Evolutionary conservation across 2,797 vertebrate species (phyloP).

Genomic region (Poecilia velifera): DNA sequence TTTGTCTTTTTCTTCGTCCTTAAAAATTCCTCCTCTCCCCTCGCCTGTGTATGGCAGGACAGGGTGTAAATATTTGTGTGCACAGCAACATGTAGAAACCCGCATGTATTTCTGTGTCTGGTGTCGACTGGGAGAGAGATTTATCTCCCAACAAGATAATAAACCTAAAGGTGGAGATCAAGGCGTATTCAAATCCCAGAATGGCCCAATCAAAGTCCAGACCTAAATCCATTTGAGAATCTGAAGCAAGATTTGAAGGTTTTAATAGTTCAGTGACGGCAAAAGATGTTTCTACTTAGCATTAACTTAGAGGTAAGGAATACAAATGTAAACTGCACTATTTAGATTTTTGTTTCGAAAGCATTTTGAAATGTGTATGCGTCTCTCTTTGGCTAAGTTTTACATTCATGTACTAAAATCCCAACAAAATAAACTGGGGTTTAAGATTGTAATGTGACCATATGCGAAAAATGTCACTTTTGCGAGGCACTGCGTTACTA

Average conservation of each 20-base stretch:
- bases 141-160: not conserved
- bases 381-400: not conserved
- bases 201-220: not conserved
- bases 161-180: not conserved
- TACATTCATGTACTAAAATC: not conserved
- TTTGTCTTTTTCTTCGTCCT: conserved; percentile 19
- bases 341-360: not conserved
- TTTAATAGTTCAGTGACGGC: not conserved
- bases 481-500: not conserved
- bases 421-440: not conserved
- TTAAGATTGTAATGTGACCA: not conserved
- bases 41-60: conserved; percentile 49
- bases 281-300: not conserved
- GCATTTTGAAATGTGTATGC: not conserved
- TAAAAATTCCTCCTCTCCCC: conserved; percentile 14
- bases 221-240: not conserved
- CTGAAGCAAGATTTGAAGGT: not conserved
- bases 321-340: not conserved
- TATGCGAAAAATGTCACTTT: not conserved
- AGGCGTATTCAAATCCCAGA: not conserved
- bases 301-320: not conserved
- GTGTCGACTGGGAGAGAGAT: conserved; percentile 5
- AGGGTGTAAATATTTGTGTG: conserved; percentile 67
- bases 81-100: conserved; percentile 36
- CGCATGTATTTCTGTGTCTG: conserved; percentile 49